Conservation (phyloP, 1,140 invertebrate genomes). For the Anoplophora glabripennis region DNA sequence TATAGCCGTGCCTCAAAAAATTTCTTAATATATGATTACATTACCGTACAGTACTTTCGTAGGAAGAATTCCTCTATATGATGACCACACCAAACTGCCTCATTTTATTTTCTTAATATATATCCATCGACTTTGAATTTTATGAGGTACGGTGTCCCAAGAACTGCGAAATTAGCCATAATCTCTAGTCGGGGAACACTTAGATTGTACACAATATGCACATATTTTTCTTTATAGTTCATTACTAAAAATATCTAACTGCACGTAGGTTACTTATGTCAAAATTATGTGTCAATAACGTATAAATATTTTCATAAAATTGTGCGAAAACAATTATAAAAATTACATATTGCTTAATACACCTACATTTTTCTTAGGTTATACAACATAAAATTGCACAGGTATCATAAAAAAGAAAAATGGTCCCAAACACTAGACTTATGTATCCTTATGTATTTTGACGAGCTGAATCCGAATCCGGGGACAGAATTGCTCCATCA, state of each 20-base stretch:
- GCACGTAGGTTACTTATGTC: neutral
- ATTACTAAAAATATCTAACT: too few species aligned
- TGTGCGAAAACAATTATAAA: too few species aligned
- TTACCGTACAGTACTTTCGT: conserved; percentile 19
- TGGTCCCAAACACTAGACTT: too few species aligned
- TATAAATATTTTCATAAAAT: too few species aligned
- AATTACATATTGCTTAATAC: too few species aligned
- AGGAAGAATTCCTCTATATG: conserved; percentile 3
- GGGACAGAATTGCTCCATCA: too few species aligned
- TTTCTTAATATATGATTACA: conserved; percentile 20
- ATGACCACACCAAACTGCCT: conserved; percentile 5
- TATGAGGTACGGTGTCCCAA: conserved; percentile 2
- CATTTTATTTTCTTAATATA: conserved; percentile 1
- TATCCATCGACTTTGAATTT: conserved; percentile 10
- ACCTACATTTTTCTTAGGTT: too few species aligned
- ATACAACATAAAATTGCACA: too few species aligned
- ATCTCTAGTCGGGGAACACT: neutral
- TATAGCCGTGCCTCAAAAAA: conserved; percentile 16
- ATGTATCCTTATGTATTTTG: too few species aligned
- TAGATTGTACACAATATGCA: conserved; percentile 3
- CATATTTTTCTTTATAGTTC: conserved; percentile 5
- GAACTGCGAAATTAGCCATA: conserved; percentile 7
- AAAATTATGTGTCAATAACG: too few species aligned
- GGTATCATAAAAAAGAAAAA: too few species aligned
- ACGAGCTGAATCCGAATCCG: too few species aligned